Percentiles rank a stretch among this genome's conserved stretches.
These are phyloP conservation scores for Camarhynchus parvulus DNA, from an alignment of 2,113 vertebrate species.

Conservation along the genomic window DNA sequence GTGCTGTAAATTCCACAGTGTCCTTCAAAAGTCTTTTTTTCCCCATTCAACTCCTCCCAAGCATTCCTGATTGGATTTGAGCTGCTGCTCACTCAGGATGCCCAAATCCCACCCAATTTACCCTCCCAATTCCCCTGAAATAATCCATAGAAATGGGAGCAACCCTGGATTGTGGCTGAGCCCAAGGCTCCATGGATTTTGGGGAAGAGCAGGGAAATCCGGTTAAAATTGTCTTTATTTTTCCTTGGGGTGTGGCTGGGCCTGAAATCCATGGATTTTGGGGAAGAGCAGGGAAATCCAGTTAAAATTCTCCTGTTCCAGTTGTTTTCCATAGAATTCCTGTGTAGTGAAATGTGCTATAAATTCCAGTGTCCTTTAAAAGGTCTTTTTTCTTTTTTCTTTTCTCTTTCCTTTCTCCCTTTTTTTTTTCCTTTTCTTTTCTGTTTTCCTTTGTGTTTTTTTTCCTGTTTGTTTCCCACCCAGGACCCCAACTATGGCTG, in stretches of 20 bases:
- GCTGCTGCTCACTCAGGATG: neutral
- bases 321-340: neutral
- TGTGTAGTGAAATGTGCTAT: constrained; percentile 47
- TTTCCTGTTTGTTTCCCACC: constrained; percentile 75
- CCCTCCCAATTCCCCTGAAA: too few relatives aligned
- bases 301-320: neutral
- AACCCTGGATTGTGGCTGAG: neutral
- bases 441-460: constrained; percentile 33
- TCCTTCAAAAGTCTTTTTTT: constrained; percentile 75
- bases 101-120: neutral
- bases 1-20: constrained; percentile 57
- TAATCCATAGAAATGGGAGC: too few relatives aligned
- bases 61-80: neutral
- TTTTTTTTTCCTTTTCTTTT: constrained; percentile 21
- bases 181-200: neutral
- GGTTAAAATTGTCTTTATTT: neutral
- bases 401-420: constrained; percentile 58
- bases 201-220: neutral
- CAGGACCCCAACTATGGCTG: constrained; percentile 99
- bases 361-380: constrained; percentile 74
- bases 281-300: neutral
- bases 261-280: accelerated
- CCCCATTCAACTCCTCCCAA: neutral
- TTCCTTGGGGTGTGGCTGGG: neutral
- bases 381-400: constrained; percentile 69